Evolutionary conservation across 2,113 vertebrate species (phyloP).

Genomic region (Protomyctophum bolini): DNA sequence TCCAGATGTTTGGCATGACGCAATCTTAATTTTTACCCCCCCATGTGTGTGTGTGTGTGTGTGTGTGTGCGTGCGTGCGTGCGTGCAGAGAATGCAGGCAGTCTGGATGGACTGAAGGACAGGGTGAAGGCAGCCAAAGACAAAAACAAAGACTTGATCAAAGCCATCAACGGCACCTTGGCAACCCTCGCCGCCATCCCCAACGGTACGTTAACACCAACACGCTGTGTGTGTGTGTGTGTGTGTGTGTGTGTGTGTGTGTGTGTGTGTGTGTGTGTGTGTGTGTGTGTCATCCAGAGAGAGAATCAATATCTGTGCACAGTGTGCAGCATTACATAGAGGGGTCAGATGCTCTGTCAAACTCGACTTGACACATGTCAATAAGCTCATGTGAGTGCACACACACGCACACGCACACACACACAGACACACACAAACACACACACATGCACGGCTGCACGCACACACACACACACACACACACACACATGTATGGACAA

Average conservation of each 20-base stretch:
- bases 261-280: constrained; percentile 10
- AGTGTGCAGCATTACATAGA: constrained; percentile 18
- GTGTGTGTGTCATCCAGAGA: not conserved
- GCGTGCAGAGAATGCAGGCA: constrained; percentile 79
- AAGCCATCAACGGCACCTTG: constrained; percentile 86
- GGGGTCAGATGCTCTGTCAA: constrained; percentile 55
- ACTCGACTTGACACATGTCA: constrained; percentile 60
- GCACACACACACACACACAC: too few relatives aligned
- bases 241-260: not conserved
- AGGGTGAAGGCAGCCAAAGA: constrained; percentile 84
- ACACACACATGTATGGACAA: too few relatives aligned
- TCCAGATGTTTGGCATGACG: not conserved
- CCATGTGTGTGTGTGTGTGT: constrained; percentile 5
- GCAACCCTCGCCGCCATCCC: constrained; percentile 87
- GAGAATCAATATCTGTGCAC: constrained; percentile 54
- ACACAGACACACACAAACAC: too few relatives aligned
- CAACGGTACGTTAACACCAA: constrained; percentile 78
- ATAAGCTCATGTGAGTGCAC: constrained; percentile 5
- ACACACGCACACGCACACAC: not conserved
- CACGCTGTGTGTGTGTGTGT: constrained; percentile 14
- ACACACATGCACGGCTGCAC: too few relatives aligned
- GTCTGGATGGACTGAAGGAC: constrained; percentile 79
- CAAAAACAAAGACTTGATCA: constrained; percentile 85
- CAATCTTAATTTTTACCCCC: too few relatives aligned
- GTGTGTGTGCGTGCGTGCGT: constrained; percentile 35